Base-by-base conservation (phyloP, 1,140 invertebrate species). In the Trypoxylus dichotomus region DNA sequence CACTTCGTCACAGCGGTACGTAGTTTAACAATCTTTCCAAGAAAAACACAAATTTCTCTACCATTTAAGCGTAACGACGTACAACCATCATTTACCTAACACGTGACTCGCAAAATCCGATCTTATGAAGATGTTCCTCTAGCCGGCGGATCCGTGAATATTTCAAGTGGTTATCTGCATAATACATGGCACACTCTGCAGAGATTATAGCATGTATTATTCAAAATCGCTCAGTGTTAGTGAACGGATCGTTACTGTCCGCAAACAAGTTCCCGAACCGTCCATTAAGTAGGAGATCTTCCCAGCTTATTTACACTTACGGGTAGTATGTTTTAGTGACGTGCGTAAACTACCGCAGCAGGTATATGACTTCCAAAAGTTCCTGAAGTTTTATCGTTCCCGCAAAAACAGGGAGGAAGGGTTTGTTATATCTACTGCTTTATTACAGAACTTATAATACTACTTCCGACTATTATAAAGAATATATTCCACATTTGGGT, bases 181-280 rank as follows among this genome's bases (percentile, higher is more conserved):
- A 79, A 79, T 79, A 60, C 74, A 79, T 76, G 42, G 63, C 74
- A 74, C 60, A 76, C 78, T 79, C 78, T 68, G 75, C 75, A 79
- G 74, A 76, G 78, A 79, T 79, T 79, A 79, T 79, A 79, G 75
- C 74, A 79, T 79, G 78, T 79, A 79, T 79, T 79, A 79, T 79
- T 79, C 78, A 79, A 74, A 29, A 32, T 27, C 63, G 24, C 43
- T 75, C 42, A 75, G 60, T 74, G 74, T 75, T 73, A 42, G 72
- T 60, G 72, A 75, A 60, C 73, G 47, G 47, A 54, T 54, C 47
- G 47, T 54, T 54, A 54, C 47, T 78, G 77, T 2, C 77, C 77
- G 63, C 77, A 78, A 63, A 78, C 77, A 78, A 78, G 72, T 78
- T 74, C 47, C 47, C 47, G 47, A 54, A 54, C 47, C 47, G 47